Base-by-base conservation (phyloP, 2,113 vertebrate genomes). In the Sebastes schlegelii region DNA sequence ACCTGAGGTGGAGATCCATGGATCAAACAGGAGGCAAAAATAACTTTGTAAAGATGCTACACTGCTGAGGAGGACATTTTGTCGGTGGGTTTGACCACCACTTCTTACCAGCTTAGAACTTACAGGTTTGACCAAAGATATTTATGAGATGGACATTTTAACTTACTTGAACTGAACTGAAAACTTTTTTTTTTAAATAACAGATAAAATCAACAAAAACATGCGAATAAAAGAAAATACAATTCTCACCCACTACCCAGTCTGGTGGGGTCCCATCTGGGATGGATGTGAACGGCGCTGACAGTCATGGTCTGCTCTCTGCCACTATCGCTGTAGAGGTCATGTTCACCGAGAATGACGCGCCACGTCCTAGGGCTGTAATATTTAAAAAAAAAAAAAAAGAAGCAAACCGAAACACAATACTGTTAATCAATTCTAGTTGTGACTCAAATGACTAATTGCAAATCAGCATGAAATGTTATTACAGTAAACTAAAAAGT, bases 271-370 rank as follows among this genome's bases (percentile, higher is more conserved):
- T 95, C 86, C 96, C 96, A 97, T 5, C 9, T 7, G 0, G 90
- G 67, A 21, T 97, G 96, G 51, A 94, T 61, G 74, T 94, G 86
- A 4, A 95, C 93, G 0, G 1, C 19, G 42, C 80, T 81, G 68
- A 97, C 95, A 0, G 0, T 40, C 52, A 91, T 84, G 52, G 88
- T 42, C 93, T 97, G 96, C 94, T 98, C 96, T 0, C 63, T 95
- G 80, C 96, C 95, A 0, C 95, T 94, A 0, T 70, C 34, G 0
- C 0, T 0, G 77, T 89, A 48, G 65, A 98, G 89, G 91, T 95
- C 95, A 86, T 97, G 96, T 0, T 97, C 97, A 0, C 97, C 97
- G 0, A 94, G 83, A 49, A 96, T 86, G 5, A 98, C 96, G 0
- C 95, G 95, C 88, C 92, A 96, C 0, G 72, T 91, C 90, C 87